Base-by-base conservation (phyloP, 2,888 invertebrate species). In the Hydriomena furcata region DNA sequence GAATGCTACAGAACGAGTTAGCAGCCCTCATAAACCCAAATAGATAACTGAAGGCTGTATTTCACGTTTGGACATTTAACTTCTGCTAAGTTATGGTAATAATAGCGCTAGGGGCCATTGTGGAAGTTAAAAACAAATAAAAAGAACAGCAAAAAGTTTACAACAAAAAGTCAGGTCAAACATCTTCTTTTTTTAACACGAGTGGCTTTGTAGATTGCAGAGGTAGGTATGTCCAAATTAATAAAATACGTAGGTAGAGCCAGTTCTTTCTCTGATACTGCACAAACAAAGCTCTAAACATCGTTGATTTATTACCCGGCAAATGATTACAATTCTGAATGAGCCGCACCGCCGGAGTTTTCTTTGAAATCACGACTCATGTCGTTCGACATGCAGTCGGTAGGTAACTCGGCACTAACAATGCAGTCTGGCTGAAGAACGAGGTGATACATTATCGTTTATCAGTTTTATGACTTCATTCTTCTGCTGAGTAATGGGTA, bases 381-480 rank as follows among this genome's bases (percentile, higher is more conserved):
- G 45, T 45, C 46, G 24, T 47, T 31, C 43, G 30, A 52, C 40
- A 44, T 47, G 52, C 50, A 41, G 27, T 42, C 35, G 21, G 37
- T 42, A 12, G 12, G 11, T 17, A n/a, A n/a, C n/a, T n/a, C n/a
- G n/a, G 17, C 25, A 43, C 40, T 24, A 41, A 47, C 44, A 48
- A 38, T 50, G 41, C 43, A 12, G 55, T 58, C 58, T 51, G 63
- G 63, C 60, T 53, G 52, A 43, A 27, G 38, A 53, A 56, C 53
- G 55, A 56, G 12, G 46, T 36, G 48, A 55, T 49, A 47, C 37
- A 43, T 46, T 71, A 67, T 65, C 61, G 61, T 63, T 63, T 65
- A 69, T 67, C 69, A 57, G 58, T 60, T 63, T 63, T 54, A 61
- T 61, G 61, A 55, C 63, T 61, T 63, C 52, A 64, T 59, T 63